phyloP scores from a whole-genome alignment of 1,140 invertebrate genomes.

The Bactericera cockerelli region DNA sequence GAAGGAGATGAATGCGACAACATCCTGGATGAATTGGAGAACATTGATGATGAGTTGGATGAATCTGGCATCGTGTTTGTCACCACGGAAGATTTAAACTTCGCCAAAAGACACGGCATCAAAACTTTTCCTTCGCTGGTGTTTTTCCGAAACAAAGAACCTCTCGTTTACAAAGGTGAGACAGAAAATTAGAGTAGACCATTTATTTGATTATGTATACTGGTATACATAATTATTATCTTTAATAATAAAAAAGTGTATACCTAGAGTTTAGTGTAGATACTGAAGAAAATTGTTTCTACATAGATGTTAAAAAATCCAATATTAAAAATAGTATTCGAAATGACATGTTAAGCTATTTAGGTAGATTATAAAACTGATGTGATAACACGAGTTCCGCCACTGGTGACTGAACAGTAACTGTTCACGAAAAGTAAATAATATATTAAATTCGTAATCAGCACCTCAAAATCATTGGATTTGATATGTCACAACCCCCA shows the following conservation, averaged over 20 bases:
- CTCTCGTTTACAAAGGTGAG: constrained; percentile 50
- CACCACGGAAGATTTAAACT: constrained; percentile 64
- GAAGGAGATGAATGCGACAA: constrained; percentile 71
- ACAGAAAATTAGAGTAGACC: constrained; percentile 5
- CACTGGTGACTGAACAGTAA: too few species aligned
- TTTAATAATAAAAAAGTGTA: not conserved
- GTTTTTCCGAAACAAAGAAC: constrained; percentile 81
- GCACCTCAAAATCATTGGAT: too few species aligned
- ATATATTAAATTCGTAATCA: too few species aligned
- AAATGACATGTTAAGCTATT: too few species aligned
- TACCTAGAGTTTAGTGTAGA: not conserved
- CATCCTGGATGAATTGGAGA: constrained; percentile 72
- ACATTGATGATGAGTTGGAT: constrained; percentile 85
- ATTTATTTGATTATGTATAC: constrained; percentile 10
- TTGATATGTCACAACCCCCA: too few species aligned
- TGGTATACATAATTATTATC: not conserved
- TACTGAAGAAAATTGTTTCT: too few species aligned
- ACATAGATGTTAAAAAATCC: too few species aligned
- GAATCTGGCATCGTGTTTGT: constrained; percentile 87
- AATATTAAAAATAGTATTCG: too few species aligned
- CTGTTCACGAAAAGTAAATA: too few species aligned
- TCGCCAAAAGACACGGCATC: constrained; percentile 74
- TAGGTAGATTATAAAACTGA: too few species aligned
- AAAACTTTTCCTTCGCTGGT: constrained; percentile 70
- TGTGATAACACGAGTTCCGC: too few species aligned